These are phyloP conservation scores for Pristis pectinata DNA, from an alignment of 2,797 vertebrate species.

Conservation along the genomic window DNA sequence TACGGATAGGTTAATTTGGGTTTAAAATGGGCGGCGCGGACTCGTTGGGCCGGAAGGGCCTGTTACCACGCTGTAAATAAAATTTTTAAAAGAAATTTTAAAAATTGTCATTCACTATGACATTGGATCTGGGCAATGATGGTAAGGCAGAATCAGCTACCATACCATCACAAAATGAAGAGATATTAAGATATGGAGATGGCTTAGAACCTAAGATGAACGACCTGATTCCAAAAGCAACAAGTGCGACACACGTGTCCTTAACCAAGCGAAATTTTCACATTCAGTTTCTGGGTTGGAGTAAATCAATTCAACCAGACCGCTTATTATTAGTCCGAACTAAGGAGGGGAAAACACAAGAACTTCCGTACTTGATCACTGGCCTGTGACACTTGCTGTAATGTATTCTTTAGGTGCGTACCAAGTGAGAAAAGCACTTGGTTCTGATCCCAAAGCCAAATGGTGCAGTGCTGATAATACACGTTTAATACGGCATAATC, in stretches of 20 bases:
- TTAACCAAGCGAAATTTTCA: background rate
- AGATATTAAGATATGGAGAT: background rate
- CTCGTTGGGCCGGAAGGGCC: too few relatives aligned
- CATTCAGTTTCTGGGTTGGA: background rate
- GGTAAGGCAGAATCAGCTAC: background rate
- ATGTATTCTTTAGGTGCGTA: background rate
- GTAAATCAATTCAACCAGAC: background rate
- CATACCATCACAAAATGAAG: background rate
- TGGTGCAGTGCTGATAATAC: background rate
- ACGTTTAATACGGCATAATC: background rate
- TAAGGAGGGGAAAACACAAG: background rate
- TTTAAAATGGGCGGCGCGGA: too few relatives aligned
- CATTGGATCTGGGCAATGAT: background rate
- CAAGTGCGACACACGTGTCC: background rate
- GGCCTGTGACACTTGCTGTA: background rate
- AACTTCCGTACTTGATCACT: background rate
- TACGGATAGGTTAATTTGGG: too few relatives aligned
- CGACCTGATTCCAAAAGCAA: background rate
- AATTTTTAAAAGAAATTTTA: too few relatives aligned
- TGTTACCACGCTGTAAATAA: too few relatives aligned
- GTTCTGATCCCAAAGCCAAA: background rate
- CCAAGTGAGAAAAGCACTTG: background rate
- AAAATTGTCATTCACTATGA: too few relatives aligned
- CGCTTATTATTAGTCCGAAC: background rate
- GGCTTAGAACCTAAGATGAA: background rate